Percentiles rank a stretch among this genome's conserved stretches.
These are phyloP conservation scores for Onthophagus taurus DNA, from an alignment of 1,140 invertebrate genomes.

Conservation along the genomic window DNA sequence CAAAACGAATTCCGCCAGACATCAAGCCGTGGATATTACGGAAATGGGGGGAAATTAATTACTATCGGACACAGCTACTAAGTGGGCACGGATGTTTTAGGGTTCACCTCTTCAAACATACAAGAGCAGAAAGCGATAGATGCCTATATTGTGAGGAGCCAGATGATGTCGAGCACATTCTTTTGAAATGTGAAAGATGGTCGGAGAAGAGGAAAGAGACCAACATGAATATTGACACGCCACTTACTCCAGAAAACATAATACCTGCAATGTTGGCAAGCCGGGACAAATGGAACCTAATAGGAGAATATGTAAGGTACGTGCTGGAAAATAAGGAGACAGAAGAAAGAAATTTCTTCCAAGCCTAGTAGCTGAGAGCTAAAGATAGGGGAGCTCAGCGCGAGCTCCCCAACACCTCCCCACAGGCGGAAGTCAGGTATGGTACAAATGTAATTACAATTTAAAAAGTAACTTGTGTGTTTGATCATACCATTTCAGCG, in stretches of 20 bases:
- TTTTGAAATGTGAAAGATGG: slow-evolving; percentile 8
- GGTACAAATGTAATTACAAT: no score
- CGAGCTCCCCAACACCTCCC: no score
- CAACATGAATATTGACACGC: neutral
- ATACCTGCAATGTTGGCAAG: slow-evolving; percentile 4
- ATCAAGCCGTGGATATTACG: slow-evolving; percentile 4
- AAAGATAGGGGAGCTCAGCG: no score
- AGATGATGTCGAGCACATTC: slow-evolving; percentile 7
- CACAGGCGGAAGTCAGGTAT: no score
- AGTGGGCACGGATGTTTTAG: slow-evolving; percentile 4
- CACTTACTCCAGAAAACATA: slow-evolving; percentile 5
- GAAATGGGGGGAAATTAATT: slow-evolving; percentile 1
- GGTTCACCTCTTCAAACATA: neutral
- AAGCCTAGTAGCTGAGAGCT: no score
- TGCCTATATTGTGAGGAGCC: slow-evolving; percentile 4
- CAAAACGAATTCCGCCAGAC: slow-evolving; percentile 9
- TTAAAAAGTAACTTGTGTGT: no score
- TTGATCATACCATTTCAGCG: no score
- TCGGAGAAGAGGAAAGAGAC: neutral
- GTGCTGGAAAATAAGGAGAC: no score
- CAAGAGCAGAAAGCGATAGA: neutral
- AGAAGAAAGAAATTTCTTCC: no score
- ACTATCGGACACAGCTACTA: slow-evolving; percentile 8
- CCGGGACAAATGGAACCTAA: slow-evolving; percentile 4
- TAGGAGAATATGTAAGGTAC: no score